Percentiles rank a stretch among this genome's conserved stretches.
These are phyloP conservation scores for Gallinago nigripennis DNA, from an alignment of 2,797 vertebrate genomes.

Conservation along the genomic window DNA sequence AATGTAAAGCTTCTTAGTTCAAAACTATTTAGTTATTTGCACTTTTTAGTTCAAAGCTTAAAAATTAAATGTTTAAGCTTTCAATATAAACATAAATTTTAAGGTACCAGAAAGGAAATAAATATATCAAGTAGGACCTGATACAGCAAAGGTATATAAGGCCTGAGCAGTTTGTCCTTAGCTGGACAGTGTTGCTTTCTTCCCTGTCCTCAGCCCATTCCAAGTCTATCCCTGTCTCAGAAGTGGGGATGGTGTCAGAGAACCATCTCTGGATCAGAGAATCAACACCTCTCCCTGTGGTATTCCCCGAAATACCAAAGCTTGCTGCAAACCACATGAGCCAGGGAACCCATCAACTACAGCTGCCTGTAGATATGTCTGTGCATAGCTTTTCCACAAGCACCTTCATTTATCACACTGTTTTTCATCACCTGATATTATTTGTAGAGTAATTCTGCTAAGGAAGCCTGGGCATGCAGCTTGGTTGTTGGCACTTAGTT, in stretches of 20 bases:
- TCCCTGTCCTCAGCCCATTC: not conserved
- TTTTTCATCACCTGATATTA: constrained; percentile 21
- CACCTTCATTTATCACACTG: not conserved
- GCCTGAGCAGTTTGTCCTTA: not conserved
- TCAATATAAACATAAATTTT: not conserved
- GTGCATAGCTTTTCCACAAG: not conserved
- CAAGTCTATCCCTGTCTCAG: not conserved
- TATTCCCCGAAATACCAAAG: not conserved
- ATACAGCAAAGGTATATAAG: not conserved
- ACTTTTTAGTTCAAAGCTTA: not conserved
- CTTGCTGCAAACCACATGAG: not conserved
- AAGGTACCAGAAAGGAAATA: not conserved
- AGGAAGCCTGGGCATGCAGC: constrained; percentile 2
- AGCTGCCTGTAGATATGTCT: not conserved
- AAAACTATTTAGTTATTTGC: not conserved
- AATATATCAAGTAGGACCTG: not conserved
- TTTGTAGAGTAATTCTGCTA: not conserved
- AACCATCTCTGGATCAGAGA: not conserved
- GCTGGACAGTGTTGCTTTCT: not conserved
- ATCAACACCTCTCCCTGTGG: not conserved
- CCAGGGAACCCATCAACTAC: not conserved
- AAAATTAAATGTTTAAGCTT: not conserved
- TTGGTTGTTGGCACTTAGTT: not conserved
- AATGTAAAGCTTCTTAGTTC: not conserved
- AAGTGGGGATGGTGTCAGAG: not conserved